Conservation (phyloP, 2,797 vertebrate genomes). For the Erithacus rubecula region DNA sequence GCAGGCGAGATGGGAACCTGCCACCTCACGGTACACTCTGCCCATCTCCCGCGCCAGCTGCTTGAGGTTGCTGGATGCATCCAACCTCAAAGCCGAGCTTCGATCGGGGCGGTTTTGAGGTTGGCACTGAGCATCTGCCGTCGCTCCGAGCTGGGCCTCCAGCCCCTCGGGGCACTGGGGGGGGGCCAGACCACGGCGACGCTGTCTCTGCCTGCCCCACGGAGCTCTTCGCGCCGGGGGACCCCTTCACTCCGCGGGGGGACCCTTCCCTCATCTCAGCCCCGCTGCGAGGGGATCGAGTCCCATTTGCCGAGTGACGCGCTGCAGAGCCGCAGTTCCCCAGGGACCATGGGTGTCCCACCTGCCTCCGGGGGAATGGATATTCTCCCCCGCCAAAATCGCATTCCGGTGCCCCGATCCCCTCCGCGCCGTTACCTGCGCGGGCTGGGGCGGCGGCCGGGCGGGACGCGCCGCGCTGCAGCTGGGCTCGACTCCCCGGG, state of each 20-base stretch:
- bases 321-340: not conserved
- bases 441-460: not conserved
- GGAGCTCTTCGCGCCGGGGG: not conserved
- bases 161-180: not conserved
- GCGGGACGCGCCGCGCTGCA: constrained; percentile 18
- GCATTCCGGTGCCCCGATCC: not conserved
- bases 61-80: constrained; percentile 10
- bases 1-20: not conserved
- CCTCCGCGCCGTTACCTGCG: not conserved
- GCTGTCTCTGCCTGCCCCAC: not conserved
- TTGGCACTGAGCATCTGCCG: not conserved
- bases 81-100: constrained; percentile 37
- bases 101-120: constrained; percentile 34
- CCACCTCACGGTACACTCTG: not conserved
- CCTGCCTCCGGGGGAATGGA: not conserved
- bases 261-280: not conserved
- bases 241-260: not conserved
- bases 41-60: not conserved
- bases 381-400: too few relatives aligned
- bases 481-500: constrained; percentile 22
- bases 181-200: not conserved
- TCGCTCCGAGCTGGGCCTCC: not conserved
- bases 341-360: not conserved
- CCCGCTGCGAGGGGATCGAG: not conserved
- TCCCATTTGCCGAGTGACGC: not conserved